Evolutionary conservation across 2,888 invertebrate genomes (phyloP).

Genomic region (Euproctis similis): DNA sequence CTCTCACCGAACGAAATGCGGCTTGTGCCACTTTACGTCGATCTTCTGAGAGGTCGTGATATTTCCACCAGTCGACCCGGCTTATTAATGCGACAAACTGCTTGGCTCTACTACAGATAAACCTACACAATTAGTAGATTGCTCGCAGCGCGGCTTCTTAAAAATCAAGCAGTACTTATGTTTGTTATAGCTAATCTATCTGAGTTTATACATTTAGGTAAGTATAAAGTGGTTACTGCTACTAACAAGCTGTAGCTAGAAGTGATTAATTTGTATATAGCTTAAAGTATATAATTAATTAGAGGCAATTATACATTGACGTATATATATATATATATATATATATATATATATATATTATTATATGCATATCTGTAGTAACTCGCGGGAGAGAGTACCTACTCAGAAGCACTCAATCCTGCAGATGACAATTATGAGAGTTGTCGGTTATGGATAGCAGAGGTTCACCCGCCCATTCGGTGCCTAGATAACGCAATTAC

Average conservation of each 20-base stretch:
- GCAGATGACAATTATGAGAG: slow-evolving; percentile 65
- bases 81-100: too few species aligned
- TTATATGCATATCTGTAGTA: slow-evolving; percentile 27
- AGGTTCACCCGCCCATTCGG: slow-evolving; percentile 42
- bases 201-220: too few species aligned
- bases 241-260: not conserved
- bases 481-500: slow-evolving; percentile 69
- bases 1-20: too few species aligned
- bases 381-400: slow-evolving; percentile 11
- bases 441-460: slow-evolving; percentile 57
- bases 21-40: too few species aligned
- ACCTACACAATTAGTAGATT: not conserved
- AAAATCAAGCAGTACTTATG: too few species aligned
- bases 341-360: too few species aligned
- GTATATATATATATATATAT: too few species aligned
- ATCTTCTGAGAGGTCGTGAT: too few species aligned
- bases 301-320: slow-evolving; percentile 12
- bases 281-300: slow-evolving; percentile 6
- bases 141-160: not conserved
- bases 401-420: slow-evolving; percentile 26
- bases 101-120: not conserved
- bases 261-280: not conserved
- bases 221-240: not conserved
- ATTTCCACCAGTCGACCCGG: too few species aligned
- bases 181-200: too few species aligned